These are phyloP conservation scores for Streblospio benedicti DNA, from an alignment of 1,140 invertebrate genomes.

Conservation along the genomic window DNA sequence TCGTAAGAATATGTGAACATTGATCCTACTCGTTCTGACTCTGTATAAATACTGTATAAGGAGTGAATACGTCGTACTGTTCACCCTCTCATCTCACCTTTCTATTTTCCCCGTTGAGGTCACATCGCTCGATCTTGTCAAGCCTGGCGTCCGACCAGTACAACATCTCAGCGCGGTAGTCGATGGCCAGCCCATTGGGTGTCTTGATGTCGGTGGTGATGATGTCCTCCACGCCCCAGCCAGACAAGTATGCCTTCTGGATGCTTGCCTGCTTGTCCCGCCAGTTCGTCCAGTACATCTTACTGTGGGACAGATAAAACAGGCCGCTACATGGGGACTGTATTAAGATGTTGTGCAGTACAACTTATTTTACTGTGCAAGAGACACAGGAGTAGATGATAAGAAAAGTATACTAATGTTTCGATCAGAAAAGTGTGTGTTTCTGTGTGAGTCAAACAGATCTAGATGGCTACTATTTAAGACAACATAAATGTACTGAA, in stretches of 20 bases:
- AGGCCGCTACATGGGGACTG: constrained; percentile 20
- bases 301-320: constrained; percentile 68
- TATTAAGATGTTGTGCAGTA: constrained; percentile 4
- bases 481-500: neutral
- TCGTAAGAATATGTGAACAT: no score
- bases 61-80: no score
- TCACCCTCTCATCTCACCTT: no score
- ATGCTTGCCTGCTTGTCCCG: constrained; percentile 84
- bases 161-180: constrained; percentile 87
- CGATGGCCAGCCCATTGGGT: constrained; percentile 91
- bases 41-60: no score
- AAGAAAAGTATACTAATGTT: constrained; percentile 41
- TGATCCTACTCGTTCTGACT: no score
- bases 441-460: no score
- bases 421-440: constrained; percentile 69
- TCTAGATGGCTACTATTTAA: no score
- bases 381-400: constrained; percentile 1
- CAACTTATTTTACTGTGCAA: constrained; percentile 23
- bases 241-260: constrained; percentile 88
- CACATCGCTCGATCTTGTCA: constrained; percentile 92
- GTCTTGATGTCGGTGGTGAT: constrained; percentile 88
- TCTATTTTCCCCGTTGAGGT: constrained; percentile 73
- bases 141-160: constrained; percentile 98
- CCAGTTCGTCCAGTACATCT: constrained; percentile 92
- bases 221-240: constrained; percentile 79